phyloP scores from a whole-genome alignment of 1,140 invertebrate species.

The Chrysopa pallens region DNA sequence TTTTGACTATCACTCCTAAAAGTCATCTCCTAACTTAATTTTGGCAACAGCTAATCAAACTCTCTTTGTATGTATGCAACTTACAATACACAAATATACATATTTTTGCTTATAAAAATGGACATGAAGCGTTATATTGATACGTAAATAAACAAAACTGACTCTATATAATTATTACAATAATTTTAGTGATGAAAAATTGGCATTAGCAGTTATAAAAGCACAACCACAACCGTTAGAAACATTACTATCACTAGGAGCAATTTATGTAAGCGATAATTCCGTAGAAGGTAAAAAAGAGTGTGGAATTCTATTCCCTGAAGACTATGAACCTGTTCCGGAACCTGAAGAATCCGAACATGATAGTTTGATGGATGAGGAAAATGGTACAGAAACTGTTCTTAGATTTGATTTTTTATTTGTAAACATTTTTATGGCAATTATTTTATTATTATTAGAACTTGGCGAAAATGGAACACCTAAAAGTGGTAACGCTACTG shows the following conservation, averaged over 20 bases:
- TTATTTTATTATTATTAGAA: too few species aligned
- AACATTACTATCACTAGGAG: constrained; percentile 29
- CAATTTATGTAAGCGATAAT: constrained; percentile 37
- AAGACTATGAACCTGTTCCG: constrained; percentile 26
- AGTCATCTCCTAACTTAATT: too few species aligned
- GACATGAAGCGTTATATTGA: too few species aligned
- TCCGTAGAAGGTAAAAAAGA: constrained; percentile 33
- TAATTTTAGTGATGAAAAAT: constrained; percentile 33
- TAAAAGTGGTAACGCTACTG: too few species aligned
- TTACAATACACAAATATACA: neutral
- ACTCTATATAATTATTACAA: constrained; percentile 1
- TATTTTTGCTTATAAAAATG: neutral
- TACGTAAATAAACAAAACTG: neutral
- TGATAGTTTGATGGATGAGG: too few species aligned
- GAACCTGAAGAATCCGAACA: constrained; percentile 8
- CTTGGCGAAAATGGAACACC: too few species aligned
- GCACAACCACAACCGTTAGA: constrained; percentile 25
- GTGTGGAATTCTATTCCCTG: constrained; percentile 36
- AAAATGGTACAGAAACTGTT: too few species aligned
- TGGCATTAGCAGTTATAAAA: constrained; percentile 36
- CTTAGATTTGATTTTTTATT: too few species aligned
- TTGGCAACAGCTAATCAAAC: too few species aligned
- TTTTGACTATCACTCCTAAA: too few species aligned
- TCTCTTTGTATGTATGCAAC: too few species aligned
- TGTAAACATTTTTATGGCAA: too few species aligned